phyloP scores from a whole-genome alignment of 1,140 invertebrate genomes.

The Rhopalosiphum padi region DNA sequence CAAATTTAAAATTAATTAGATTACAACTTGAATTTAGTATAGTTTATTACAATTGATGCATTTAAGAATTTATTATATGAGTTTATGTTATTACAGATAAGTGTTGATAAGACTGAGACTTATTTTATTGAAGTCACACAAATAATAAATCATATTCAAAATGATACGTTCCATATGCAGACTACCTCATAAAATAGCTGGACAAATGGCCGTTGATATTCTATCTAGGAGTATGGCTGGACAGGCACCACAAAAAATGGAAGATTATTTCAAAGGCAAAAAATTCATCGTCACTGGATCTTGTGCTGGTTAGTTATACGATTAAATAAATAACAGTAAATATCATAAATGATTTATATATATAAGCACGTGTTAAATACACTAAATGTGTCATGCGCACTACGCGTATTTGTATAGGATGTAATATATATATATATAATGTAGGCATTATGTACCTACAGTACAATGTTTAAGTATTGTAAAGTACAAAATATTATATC shows the following conservation, averaged over 20 bases:
- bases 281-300: conserved; percentile 84
- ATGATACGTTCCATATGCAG: conserved; percentile 27
- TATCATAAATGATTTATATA: neutral
- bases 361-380: too few relatives aligned
- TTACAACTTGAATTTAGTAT: neutral
- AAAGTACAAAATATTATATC: neutral
- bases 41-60: neutral
- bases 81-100: neutral
- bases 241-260: conserved; percentile 63
- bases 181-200: neutral
- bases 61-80: neutral
- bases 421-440: neutral
- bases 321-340: neutral
- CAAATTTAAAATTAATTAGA: neutral
- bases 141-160: neutral
- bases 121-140: neutral
- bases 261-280: conserved; percentile 74
- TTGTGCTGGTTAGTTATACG: conserved; percentile 71
- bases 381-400: too few relatives aligned
- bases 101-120: neutral
- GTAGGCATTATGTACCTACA: too few relatives aligned
- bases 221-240: neutral
- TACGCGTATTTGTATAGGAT: too few relatives aligned
- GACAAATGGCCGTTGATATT: neutral
- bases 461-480: neutral